Evolutionary conservation across 1,140 invertebrate species (phyloP).

Genomic region (Homarus americanus): DNA sequence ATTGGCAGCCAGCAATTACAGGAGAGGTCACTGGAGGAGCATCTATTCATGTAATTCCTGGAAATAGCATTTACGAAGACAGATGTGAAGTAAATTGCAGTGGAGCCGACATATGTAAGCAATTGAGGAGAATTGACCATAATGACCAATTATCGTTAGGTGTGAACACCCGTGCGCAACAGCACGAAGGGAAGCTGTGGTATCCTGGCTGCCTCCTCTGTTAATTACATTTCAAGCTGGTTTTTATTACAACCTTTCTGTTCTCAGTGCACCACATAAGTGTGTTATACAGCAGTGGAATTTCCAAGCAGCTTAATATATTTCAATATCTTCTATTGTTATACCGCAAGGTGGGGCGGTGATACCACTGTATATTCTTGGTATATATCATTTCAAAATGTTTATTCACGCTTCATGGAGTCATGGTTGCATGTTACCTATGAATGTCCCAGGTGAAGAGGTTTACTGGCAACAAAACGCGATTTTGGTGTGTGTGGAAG

Average conservation of each 20-base stretch:
- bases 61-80: neutral
- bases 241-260: too few species aligned
- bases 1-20: neutral
- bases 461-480: too few species aligned
- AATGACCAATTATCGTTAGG: slow-evolving; percentile 16
- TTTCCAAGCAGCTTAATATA: too few species aligned
- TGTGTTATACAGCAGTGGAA: neutral
- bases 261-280: too few species aligned
- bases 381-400: too few species aligned
- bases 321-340: too few species aligned
- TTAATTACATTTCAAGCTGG: neutral
- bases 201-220: neutral
- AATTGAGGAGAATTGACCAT: neutral
- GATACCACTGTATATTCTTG: too few species aligned
- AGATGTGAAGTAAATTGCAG: neutral
- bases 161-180: neutral
- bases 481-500: neutral
- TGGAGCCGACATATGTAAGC: neutral
- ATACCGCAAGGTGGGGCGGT: neutral
- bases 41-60: neutral
- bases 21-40: neutral
- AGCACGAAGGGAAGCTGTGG: neutral
- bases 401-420: too few species aligned
- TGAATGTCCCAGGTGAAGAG: too few species aligned
- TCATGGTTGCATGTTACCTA: too few species aligned